These are phyloP conservation scores for Cybosia mesomella DNA, from an alignment of 2,888 invertebrate species.

Conservation along the genomic window DNA sequence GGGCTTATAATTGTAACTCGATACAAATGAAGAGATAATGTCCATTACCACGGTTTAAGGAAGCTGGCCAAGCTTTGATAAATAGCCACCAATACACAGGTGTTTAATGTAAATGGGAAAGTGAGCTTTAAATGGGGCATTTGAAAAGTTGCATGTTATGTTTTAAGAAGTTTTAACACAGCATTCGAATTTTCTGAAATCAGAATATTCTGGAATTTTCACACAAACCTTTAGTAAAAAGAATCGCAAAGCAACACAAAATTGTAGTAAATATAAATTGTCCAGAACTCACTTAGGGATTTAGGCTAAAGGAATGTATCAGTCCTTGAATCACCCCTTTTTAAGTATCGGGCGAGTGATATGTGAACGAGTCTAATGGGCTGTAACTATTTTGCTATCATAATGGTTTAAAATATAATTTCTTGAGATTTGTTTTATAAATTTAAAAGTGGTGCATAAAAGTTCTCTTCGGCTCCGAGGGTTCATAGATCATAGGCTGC, in stretches of 20 bases:
- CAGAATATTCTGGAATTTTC: not conserved
- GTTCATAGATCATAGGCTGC: too few species aligned
- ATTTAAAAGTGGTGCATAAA: too few species aligned
- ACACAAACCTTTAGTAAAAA: not conserved
- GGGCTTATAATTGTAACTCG: constrained; percentile 78
- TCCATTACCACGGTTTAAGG: constrained; percentile 75
- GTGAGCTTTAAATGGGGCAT: constrained; percentile 24
- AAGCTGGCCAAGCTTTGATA: constrained; percentile 69
- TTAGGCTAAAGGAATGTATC: not conserved
- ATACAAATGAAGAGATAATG: constrained; percentile 80
- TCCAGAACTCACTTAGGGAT: not conserved
- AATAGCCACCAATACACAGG: constrained; percentile 56
- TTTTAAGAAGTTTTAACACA: not conserved
- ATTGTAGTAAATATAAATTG: not conserved
- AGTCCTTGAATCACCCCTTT: not conserved
- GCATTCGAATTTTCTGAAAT: not conserved
- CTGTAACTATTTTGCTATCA: not conserved
- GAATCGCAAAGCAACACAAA: not conserved
- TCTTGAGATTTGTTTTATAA: too few species aligned
- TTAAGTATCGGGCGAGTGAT: too few species aligned
- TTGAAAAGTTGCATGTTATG: constrained; percentile 11
- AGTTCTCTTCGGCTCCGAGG: too few species aligned
- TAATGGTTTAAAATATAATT: not conserved
- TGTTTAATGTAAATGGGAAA: constrained; percentile 53
- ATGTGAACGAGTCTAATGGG: too few species aligned